These are phyloP conservation scores for Plemyria rubiginata DNA, from an alignment of 2,888 invertebrate genomes.

Conservation along the genomic window DNA sequence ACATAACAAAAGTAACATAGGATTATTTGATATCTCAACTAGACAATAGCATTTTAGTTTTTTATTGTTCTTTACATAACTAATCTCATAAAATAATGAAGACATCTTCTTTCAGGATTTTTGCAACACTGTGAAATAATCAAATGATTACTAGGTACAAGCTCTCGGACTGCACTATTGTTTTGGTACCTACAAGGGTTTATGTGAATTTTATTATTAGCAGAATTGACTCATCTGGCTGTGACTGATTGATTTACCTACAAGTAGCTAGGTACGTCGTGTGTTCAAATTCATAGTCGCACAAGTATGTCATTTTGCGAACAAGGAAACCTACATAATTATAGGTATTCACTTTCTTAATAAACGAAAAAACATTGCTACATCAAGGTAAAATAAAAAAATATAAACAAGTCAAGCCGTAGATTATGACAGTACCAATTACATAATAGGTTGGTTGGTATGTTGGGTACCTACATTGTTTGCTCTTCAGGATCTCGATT, in stretches of 20 bases:
- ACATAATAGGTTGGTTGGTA: neutral
- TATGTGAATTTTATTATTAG: slow-evolving; percentile 14
- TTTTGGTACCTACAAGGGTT: slow-evolving; percentile 7
- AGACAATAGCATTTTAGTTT: too few relatives aligned
- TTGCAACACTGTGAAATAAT: neutral
- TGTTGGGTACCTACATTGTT: neutral
- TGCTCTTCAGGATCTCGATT: neutral
- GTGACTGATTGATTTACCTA: slow-evolving; percentile 7
- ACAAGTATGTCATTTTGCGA: neutral
- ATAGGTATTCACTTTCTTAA: too few relatives aligned
- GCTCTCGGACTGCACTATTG: neutral
- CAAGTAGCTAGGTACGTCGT: neutral
- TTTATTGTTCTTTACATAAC: too few relatives aligned
- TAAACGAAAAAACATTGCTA: too few relatives aligned
- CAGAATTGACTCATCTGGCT: slow-evolving; percentile 14
- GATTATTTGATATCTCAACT: too few relatives aligned
- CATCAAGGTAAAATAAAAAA: too few relatives aligned
- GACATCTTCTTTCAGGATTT: too few relatives aligned
- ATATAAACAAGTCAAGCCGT: too few relatives aligned
- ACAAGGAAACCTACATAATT: too few relatives aligned
- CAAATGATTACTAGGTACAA: neutral
- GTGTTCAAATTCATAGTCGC: slow-evolving; percentile 13
- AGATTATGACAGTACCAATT: neutral
- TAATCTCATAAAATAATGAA: too few relatives aligned
- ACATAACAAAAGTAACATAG: too few relatives aligned